Evolutionary conservation across 2,797 vertebrate genomes (phyloP), one percentile per base, ranked within the genome.

Genomic region (Oreonectes daqikongensis): DNA sequence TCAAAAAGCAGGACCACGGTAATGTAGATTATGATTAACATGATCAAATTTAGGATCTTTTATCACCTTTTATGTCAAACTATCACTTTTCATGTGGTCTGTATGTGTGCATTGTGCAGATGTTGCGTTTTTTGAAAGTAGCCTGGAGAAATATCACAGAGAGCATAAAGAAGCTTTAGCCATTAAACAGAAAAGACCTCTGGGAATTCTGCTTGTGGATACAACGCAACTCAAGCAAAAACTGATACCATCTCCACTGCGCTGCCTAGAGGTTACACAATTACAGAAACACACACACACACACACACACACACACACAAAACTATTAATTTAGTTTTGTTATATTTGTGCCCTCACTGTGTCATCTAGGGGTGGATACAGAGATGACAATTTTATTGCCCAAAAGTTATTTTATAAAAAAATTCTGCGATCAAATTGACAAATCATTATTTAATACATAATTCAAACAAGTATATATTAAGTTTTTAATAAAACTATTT

Each of bases 171-270:
- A 95, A 8, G 89, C 91, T 10, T 15, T 88, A 10, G 88, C 89
- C 53, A 90, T 96, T 60, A 88, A 78, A 50, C 87, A 90, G 75
- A 92, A 85, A 76, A 93, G 86, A 75, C 84, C 90, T 22, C 84
- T 95, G 6, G 96, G 96, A 30, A 84, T 96, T 79, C 88, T 97
- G 76, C 87, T 95, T 18, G 90, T 97, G 57, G 93, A 96, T 84
- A 90, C 92, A 42, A 91, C 91, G 50, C 86, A 87, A 73, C 88
- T 96, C 22, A 95, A 93, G 88, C 83, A 91, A 50, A 93, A 90
- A 68, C 84, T 96, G 20, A 88, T 90, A 61, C 93, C 94, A 65
- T 96, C 94, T 28, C 92, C 93, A 0, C 83, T 92, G 44, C 80
- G 85, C 66, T 94, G 93, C 84, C 89, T 95, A 67, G 90, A 96